A percentile compares a stretch with the other conserved stretches of the same genome.
These are phyloP conservation scores for Rynchops niger DNA, from an alignment of 2,113 vertebrate species.

Conservation along the genomic window DNA sequence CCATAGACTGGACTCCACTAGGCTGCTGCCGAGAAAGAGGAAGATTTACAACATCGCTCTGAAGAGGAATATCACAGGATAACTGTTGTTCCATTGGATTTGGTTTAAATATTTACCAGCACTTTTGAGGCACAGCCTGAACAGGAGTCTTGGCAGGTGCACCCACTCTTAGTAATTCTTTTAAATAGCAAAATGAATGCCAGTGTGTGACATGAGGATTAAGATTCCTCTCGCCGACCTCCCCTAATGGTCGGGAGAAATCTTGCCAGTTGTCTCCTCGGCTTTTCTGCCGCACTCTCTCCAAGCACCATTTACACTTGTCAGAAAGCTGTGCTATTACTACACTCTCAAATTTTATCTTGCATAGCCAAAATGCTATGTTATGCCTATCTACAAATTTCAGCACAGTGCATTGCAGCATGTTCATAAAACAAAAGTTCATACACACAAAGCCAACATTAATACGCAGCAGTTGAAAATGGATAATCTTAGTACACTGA, in stretches of 20 bases:
- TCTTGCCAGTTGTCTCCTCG: not conserved
- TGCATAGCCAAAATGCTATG: slow-evolving; percentile 60
- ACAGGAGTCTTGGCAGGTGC: not conserved
- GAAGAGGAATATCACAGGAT: not conserved
- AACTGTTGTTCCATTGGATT: not conserved
- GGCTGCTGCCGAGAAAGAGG: not conserved
- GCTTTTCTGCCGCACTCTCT: slow-evolving; percentile 3
- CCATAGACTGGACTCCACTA: not conserved
- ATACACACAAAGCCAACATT: slow-evolving; percentile 55
- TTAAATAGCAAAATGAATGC: not conserved
- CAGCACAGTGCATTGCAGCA: slow-evolving; percentile 6
- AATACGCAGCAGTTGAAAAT: slow-evolving; percentile 54
- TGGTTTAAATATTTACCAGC: slow-evolving; percentile 13
- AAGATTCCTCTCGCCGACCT: not conserved
- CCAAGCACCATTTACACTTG: slow-evolving; percentile 33
- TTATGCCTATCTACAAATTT: slow-evolving; percentile 48
- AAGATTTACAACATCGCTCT: not conserved
- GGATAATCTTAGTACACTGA: slow-evolving; percentile 31
- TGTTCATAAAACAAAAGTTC: slow-evolving; percentile 61
- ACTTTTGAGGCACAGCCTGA: not conserved
- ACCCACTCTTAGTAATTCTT: not conserved
- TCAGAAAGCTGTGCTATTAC: slow-evolving; percentile 45
- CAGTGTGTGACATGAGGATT: not conserved
- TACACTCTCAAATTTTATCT: slow-evolving; percentile 62
- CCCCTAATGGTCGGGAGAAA: not conserved